Evolutionary conservation across 2,888 invertebrate genomes (phyloP).

Genomic region (Caenorhabditis afra): DNA sequence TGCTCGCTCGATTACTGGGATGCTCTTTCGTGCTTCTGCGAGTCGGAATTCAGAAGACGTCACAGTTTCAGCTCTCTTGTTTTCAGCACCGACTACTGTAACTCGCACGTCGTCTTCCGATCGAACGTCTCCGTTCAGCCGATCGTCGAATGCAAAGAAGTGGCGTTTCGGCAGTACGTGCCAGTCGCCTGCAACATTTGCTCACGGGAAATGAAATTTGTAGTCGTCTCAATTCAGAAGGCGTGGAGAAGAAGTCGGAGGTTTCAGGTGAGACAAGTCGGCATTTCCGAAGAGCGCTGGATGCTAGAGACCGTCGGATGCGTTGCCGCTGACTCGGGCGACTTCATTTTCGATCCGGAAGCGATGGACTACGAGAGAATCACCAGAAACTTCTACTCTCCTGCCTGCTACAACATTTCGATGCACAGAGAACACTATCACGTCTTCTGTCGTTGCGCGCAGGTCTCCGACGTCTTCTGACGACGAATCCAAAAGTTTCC

Average conservation of each 20-base stretch:
- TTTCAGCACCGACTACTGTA: constrained; percentile 38
- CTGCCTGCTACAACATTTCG: constrained; percentile 37
- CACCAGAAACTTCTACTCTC: constrained; percentile 13
- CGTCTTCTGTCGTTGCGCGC: constrained; percentile 26
- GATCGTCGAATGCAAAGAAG: constrained; percentile 22
- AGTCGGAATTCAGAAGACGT: background rate
- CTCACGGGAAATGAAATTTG: constrained; percentile 1
- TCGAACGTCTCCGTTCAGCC: constrained; percentile 17
- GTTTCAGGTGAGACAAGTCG: constrained; percentile 7
- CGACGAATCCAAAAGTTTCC: background rate
- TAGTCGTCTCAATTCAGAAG: background rate
- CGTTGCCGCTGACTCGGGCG: background rate
- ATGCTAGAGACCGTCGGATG: background rate
- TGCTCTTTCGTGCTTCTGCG: constrained; percentile 30
- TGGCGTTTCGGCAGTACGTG: background rate
- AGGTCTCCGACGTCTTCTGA: background rate
- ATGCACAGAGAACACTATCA: constrained; percentile 16
- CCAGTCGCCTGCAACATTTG: constrained; percentile 21
- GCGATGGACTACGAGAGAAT: constrained; percentile 3
- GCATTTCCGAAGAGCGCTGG: background rate
- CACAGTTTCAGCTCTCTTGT: background rate
- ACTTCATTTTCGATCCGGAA: constrained; percentile 14
- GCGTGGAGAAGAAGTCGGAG: background rate
- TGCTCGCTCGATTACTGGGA: constrained; percentile 19
- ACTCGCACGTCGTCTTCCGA: background rate